These are phyloP conservation scores for Bellardia bayeri DNA, from an alignment of 2,888 invertebrate genomes.

Conservation along the genomic window DNA sequence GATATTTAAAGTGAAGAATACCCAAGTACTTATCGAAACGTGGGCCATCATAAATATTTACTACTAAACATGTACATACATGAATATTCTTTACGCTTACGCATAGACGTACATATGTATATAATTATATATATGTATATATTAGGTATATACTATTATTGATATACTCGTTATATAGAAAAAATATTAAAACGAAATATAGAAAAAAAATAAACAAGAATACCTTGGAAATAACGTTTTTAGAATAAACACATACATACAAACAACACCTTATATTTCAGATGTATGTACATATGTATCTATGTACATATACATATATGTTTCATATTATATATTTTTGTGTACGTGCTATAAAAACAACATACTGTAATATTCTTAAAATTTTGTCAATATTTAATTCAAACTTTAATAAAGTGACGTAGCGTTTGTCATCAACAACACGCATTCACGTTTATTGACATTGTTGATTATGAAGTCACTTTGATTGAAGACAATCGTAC, in stretches of 20 bases:
- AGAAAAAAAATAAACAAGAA: constrained; percentile 65
- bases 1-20: constrained; percentile 9
- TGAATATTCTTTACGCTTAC: not conserved
- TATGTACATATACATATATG: not conserved
- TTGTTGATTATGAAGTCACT: not conserved
- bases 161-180: no score
- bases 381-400: not conserved
- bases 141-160: no score
- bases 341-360: not conserved
- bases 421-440: not conserved
- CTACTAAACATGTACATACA: not conserved
- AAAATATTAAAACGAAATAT: constrained; percentile 4
- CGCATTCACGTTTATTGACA: constrained; percentile 33
- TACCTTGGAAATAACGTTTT: constrained; percentile 75
- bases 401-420: not conserved
- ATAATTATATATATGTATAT: no score
- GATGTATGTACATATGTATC: not conserved
- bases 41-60: constrained; percentile 45
- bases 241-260: constrained; percentile 66
- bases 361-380: constrained; percentile 38
- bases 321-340: not conserved
- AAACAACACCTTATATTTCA: constrained; percentile 16
- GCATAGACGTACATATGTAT: not conserved
- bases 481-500: constrained; percentile 3
- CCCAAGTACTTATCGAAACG: constrained; percentile 21